These are phyloP conservation scores for Papilio protenor DNA, from an alignment of 2,888 invertebrate genomes.

Conservation along the genomic window DNA sequence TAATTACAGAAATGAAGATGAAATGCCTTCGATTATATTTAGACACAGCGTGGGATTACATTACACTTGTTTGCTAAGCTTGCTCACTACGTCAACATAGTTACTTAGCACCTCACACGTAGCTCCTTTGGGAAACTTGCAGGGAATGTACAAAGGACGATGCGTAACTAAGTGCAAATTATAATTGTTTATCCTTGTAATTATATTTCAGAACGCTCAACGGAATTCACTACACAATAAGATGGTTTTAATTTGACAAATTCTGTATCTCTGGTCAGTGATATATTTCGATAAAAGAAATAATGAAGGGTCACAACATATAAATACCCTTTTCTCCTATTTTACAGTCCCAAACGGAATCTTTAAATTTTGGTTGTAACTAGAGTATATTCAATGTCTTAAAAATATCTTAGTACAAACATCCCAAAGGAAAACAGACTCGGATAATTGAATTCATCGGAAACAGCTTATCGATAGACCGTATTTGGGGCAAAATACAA, in stretches of 20 bases:
- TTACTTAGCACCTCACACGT: constrained; percentile 50
- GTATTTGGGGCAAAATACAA: constrained; percentile 13
- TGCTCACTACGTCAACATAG: constrained; percentile 53
- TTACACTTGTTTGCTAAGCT: not conserved
- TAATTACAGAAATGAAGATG: not conserved
- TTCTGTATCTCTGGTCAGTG: too few relatives aligned
- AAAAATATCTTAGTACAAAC: not conserved
- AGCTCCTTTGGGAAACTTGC: constrained; percentile 46
- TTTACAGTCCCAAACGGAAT: too few relatives aligned
- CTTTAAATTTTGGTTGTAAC: too few relatives aligned
- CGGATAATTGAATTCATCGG: not conserved
- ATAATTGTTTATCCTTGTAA: constrained; percentile 11
- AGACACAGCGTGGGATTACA: not conserved
- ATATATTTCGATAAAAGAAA: too few relatives aligned
- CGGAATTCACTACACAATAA: not conserved
- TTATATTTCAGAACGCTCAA: not conserved
- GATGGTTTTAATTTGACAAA: too few relatives aligned
- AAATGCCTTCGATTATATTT: not conserved
- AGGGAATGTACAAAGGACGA: constrained; percentile 57
- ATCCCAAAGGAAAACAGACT: not conserved
- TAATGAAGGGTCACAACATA: too few relatives aligned
- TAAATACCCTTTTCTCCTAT: too few relatives aligned
- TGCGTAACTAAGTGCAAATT: constrained; percentile 35
- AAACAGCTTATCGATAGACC: constrained; percentile 7
- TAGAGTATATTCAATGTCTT: too few relatives aligned